phyloP scores from a whole-genome alignment of 2,113 vertebrate species.

The Ameiurus melas region DNA sequence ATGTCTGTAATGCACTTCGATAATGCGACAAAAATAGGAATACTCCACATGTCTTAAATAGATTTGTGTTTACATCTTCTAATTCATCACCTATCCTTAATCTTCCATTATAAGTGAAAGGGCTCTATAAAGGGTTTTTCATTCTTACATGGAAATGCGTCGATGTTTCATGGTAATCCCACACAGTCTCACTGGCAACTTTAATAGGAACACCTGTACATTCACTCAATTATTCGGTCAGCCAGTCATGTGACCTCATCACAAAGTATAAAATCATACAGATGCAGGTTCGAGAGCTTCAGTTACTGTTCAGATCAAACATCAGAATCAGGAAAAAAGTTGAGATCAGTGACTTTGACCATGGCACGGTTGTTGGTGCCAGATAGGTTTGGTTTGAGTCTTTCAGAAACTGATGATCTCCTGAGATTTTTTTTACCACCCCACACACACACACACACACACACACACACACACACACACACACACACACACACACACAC shows the following conservation, averaged over 20 bases:
- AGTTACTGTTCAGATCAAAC: neutral
- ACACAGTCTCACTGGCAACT: neutral
- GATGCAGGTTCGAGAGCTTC: neutral
- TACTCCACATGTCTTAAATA: too few species aligned
- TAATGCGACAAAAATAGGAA: too few species aligned
- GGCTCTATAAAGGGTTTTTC: neutral
- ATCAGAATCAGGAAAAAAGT: neutral
- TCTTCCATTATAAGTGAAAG: neutral
- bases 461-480: too few species aligned
- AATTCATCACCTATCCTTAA: neutral
- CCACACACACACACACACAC: too few species aligned
- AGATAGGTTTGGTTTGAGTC: neutral
- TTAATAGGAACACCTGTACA: neutral
- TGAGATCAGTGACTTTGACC: neutral
- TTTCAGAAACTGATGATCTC: neutral
- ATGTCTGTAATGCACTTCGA: too few species aligned
- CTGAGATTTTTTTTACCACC: too few species aligned
- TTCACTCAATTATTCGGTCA: neutral
- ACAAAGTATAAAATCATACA: neutral
- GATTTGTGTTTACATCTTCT: too few species aligned
- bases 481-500: too few species aligned
- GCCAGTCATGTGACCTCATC: neutral
- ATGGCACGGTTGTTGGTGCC: neutral
- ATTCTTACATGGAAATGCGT: neutral
- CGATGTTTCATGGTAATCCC: neutral